Base-by-base conservation (phyloP, 1,140 invertebrate genomes). In the Dendroctonus ponderosae region DNA sequence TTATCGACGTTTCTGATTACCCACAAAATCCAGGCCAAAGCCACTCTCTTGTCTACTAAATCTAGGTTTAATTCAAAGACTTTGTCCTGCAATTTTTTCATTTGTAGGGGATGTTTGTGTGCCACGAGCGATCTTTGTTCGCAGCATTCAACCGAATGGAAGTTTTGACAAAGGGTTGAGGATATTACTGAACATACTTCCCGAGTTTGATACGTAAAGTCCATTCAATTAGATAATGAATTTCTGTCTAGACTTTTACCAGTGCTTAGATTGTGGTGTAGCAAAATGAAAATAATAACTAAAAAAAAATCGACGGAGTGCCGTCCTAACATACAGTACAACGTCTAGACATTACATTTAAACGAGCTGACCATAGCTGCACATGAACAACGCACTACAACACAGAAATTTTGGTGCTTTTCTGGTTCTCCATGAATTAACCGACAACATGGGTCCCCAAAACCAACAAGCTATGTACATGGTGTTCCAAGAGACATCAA, bases 321-420 rank as follows among this genome's bases (percentile, higher is more conserved):
- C 58, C 58, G 50, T 56, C 61, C 62, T 68, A 68, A 63, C 61
- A 65, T 59, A 59, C 66, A 68, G 11, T 72, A 78, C 76, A 78
- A 78, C 76, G 77, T 74, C 77, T 77, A 77, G 68, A 78, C 74
- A 77, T 75, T 77, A 77, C 77, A 77, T 76, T 71, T 76, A 78
- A 71, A 77, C 77, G 75, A 77, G 75, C 76, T 78, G 75, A 76
- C 72, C 75, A 77, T 75, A 69, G 70, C 72, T 73, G 74, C 72
- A 77, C 72, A 75, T 71, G 70, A 77, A 77, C 75, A 77, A 77
- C 75, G 76, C 75, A 76, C 73, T 75, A 75, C 75, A 74, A 42
- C 43, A 67, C 65, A 61, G 56, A 67, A 67, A 71, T 70, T 58
- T 69, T 71, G 64, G 54, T 62, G 60, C 6, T 26, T 26, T 26